Conservation (phyloP, 2,797 vertebrate species). For the Spondyliosoma cantharus region DNA sequence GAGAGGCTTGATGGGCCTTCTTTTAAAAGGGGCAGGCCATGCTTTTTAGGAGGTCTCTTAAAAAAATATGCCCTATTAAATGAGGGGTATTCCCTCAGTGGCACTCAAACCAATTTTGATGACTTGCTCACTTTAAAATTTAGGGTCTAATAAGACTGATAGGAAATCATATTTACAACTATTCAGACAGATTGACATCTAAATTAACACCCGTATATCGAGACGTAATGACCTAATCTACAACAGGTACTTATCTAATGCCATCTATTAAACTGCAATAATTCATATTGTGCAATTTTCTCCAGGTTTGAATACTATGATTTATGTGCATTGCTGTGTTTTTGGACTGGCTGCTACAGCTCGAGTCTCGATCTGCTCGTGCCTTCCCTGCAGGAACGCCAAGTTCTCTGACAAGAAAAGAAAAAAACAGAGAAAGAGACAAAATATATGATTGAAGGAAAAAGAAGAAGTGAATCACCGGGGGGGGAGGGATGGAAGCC, state of each 20-base stretch:
- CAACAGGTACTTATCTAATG: constrained; percentile 30
- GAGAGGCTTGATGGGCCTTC: constrained; percentile 70
- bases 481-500: constrained; percentile 36
- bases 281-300: constrained; percentile 39
- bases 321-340: constrained; percentile 49
- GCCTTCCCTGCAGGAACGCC: constrained; percentile 40
- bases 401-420: constrained; percentile 30
- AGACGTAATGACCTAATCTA: constrained; percentile 36
- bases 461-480: constrained; percentile 52
- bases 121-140: constrained; percentile 43
- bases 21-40: constrained; percentile 69
- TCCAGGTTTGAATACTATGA: constrained; percentile 24
- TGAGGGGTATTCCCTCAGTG: constrained; percentile 63
- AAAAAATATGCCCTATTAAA: constrained; percentile 77
- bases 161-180: constrained; percentile 48
- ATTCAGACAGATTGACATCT: constrained; percentile 25
- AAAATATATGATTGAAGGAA: constrained; percentile 50
- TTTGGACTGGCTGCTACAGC: constrained; percentile 60
- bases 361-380: constrained; percentile 43
- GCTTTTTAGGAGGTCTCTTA: constrained; percentile 80
- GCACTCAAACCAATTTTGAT: constrained; percentile 40
- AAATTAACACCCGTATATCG: constrained; percentile 40
- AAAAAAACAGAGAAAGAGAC: constrained; percentile 13
- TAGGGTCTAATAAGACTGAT: constrained; percentile 32
- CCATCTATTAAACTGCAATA: constrained; percentile 30